A percentile compares a stretch with the other conserved stretches of the same genome.
Conservation (phyloP, 2,113 vertebrate species). For the Callipepla californica region DNA sequence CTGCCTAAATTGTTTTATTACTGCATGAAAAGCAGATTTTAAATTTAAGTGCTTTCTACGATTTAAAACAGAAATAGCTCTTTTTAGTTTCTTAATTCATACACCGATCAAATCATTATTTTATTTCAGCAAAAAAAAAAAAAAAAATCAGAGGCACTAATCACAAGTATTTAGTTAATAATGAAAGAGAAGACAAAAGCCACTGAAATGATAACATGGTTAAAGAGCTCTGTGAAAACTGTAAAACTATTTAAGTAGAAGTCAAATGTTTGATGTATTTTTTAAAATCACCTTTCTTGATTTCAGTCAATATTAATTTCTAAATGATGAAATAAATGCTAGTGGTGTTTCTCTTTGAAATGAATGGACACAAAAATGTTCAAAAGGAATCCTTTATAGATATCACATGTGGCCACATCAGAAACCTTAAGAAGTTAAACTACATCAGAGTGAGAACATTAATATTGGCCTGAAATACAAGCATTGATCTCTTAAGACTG, state of each 20-base stretch:
- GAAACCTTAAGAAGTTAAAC: constrained; percentile 45
- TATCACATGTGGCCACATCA: constrained; percentile 28
- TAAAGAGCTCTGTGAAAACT: constrained; percentile 6
- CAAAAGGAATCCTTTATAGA: constrained; percentile 57
- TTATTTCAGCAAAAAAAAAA: constrained; percentile 32
- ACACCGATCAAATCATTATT: constrained; percentile 46
- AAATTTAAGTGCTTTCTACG: not conserved
- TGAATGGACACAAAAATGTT: constrained; percentile 51
- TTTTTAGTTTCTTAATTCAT: constrained; percentile 38
- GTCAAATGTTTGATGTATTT: constrained; percentile 53
- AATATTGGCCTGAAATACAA: not conserved
- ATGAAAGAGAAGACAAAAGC: constrained; percentile 62
- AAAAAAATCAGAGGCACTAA: constrained; percentile 35
- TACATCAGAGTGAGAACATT: constrained; percentile 6
- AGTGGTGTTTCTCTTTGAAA: constrained; percentile 53
- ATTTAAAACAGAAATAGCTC: not conserved
- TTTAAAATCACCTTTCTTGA: constrained; percentile 19
- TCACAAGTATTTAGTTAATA: constrained; percentile 61
- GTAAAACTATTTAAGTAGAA: not conserved
- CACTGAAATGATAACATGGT: not conserved
- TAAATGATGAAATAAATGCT: constrained; percentile 61
- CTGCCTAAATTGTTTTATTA: not conserved
- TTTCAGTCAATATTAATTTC: constrained; percentile 55
- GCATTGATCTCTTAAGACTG: constrained; percentile 14
- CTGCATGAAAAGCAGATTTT: not conserved